phyloP scores from a whole-genome alignment of 2,888 invertebrate genomes.

The Andrena dorsata region DNA sequence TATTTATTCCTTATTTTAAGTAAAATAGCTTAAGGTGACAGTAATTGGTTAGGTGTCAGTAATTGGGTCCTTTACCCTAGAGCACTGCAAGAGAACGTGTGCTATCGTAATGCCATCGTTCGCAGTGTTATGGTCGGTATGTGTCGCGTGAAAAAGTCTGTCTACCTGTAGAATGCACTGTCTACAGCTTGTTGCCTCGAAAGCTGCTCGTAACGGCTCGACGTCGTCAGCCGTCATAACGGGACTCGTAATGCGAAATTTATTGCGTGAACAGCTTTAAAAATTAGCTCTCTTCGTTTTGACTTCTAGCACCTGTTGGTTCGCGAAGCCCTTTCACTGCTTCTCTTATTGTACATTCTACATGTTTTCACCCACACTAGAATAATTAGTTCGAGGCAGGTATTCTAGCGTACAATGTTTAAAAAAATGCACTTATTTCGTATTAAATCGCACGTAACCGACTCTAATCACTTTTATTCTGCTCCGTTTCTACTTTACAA shows the following conservation, averaged over 20 bases:
- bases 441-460: not conserved
- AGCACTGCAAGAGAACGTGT: not conserved
- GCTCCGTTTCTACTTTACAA: not conserved
- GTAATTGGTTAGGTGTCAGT: too few relatives aligned
- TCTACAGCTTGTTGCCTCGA: constrained; percentile 42
- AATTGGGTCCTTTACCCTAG: too few relatives aligned
- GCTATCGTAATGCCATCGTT: constrained; percentile 57
- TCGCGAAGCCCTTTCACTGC: not conserved
- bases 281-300: constrained; percentile 31
- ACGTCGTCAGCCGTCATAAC: constrained; percentile 46
- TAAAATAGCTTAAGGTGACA: too few relatives aligned
- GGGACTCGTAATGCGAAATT: constrained; percentile 49
- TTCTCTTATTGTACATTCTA: not conserved
- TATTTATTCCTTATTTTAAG: too few relatives aligned
- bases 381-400: not conserved
- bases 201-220: constrained; percentile 40
- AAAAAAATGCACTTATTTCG: not conserved
- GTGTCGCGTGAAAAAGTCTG: constrained; percentile 47
- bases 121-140: constrained; percentile 32
- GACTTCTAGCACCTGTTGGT: constrained; percentile 43
- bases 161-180: constrained; percentile 49
- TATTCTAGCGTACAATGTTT: not conserved
- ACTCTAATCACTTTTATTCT: not conserved
- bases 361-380: too few relatives aligned
- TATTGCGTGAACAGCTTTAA: constrained; percentile 41